A percentile compares a stretch with the other conserved stretches of the same genome.
Evolutionary conservation across 2,113 vertebrate genomes (phyloP).

Genomic region (Ascaphus truei): DNA sequence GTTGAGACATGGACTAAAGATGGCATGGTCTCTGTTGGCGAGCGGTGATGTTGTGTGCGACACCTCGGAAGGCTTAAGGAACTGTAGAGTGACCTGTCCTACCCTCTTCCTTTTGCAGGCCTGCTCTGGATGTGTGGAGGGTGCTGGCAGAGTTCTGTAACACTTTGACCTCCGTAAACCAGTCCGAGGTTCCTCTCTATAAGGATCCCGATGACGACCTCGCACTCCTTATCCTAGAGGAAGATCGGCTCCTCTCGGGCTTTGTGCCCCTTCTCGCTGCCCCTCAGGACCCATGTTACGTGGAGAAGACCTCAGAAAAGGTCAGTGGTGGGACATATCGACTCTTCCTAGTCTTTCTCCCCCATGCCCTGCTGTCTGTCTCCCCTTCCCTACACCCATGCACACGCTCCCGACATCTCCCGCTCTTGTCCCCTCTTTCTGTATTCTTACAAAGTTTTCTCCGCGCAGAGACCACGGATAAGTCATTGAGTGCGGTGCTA

Average conservation of each 20-base stretch:
- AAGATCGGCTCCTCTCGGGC: conserved; percentile 90
- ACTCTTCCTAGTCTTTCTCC: conserved; percentile 35
- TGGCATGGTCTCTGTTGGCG: no score
- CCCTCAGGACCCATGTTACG: conserved; percentile 95
- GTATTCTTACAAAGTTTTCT: conserved; percentile 88
- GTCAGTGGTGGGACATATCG: conserved; percentile 68
- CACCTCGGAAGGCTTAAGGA: no score
- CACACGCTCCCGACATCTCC: conserved; percentile 45
- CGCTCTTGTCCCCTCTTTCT: conserved; percentile 62
- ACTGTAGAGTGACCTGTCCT: background rate
- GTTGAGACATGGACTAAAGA: no score
- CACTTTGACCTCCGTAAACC: conserved; percentile 85
- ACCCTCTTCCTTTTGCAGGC: conserved; percentile 58
- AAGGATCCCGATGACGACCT: conserved; percentile 94
- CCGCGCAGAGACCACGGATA: conserved; percentile 85
- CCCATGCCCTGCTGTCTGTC: no score
- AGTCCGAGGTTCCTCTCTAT: conserved; percentile 90
- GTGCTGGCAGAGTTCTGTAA: conserved; percentile 92
- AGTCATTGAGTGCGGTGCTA: conserved; percentile 92
- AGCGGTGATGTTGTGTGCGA: no score
- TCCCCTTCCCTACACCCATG: conserved; percentile 34
- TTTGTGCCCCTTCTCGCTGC: conserved; percentile 93
- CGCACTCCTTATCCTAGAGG: conserved; percentile 86
- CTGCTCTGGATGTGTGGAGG: conserved; percentile 84
- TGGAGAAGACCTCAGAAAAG: conserved; percentile 85